Evolutionary conservation across 2,888 invertebrate genomes (phyloP).

Genomic region (Heliconius hortense): DNA sequence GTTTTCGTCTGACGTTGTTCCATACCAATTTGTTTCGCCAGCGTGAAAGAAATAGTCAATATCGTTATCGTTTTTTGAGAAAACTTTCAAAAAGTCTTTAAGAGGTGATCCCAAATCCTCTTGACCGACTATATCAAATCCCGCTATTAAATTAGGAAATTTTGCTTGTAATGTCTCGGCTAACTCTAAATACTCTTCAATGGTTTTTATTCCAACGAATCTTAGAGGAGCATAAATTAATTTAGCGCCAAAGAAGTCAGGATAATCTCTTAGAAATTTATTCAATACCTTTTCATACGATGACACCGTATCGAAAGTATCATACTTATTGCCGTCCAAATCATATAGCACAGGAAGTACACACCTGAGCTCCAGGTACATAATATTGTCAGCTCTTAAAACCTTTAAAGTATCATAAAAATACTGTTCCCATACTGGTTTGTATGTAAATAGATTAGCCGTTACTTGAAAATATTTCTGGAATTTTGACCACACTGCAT

Average conservation of each 20-base stretch:
- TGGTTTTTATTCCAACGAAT: constrained; percentile 59
- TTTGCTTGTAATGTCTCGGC: constrained; percentile 68
- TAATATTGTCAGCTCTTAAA: constrained; percentile 85
- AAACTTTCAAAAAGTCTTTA: constrained; percentile 79
- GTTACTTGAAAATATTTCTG: constrained; percentile 78
- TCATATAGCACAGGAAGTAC: constrained; percentile 85
- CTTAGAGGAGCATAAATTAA: constrained; percentile 86
- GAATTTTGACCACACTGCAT: constrained; percentile 84
- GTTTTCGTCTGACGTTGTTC: constrained; percentile 85
- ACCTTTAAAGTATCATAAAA: constrained; percentile 84
- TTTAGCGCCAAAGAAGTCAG: constrained; percentile 85
- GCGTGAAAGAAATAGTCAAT: constrained; percentile 89
- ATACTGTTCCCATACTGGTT: constrained; percentile 85
- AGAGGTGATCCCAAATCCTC: constrained; percentile 87
- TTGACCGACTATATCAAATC: constrained; percentile 91
- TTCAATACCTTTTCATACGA: constrained; percentile 81
- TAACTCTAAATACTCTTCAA: constrained; percentile 74
- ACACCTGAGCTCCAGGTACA: constrained; percentile 86
- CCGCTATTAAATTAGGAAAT: constrained; percentile 87
- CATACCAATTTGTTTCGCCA: constrained; percentile 91
- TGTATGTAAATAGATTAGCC: constrained; percentile 80
- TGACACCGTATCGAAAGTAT: constrained; percentile 76
- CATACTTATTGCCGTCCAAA: constrained; percentile 82
- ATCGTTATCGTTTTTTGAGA: constrained; percentile 72
- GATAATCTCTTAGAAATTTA: constrained; percentile 81